Base-by-base conservation (phyloP, 2,113 vertebrate genomes). In the Alethe castanea region DNA sequence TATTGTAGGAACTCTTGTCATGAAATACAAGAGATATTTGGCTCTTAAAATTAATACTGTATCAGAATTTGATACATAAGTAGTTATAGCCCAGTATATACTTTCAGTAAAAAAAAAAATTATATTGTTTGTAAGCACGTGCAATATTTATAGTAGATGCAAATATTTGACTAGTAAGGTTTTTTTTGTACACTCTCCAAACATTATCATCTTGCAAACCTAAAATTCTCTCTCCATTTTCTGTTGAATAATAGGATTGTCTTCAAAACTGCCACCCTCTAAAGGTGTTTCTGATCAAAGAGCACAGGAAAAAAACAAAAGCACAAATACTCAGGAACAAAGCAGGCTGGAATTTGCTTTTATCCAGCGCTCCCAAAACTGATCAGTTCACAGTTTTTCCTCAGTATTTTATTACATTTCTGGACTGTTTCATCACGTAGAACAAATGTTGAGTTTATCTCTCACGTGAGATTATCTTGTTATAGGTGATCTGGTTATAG, bases 401-500 rank as follows among this genome's bases (percentile, higher is more conserved):
- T 93, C 47, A 40, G 17, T 45, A 65, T 79, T 93, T 96, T 95
- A 85, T 95, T 83, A 80, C 14, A 47, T 66, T 85, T 59, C 44
- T 66, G 45, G n/a, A 47, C 50, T 92, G 44, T 84, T 96, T 96
- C 84, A 84, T 95, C 79, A 78, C 74, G 78, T 29, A 29, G 45
- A 78, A 59, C 14, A 92, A 90, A 91, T 14, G 35, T 80, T 81
- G 64, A 76, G 31, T 91, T 96, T 95, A 28, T 91, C 59, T 94
- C 71, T 94, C 78, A 94, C 2, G 3, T 2, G 26, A 93, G 54
- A 95, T 93, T 94, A 95, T 96, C 84, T 95, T 96, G 40, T 93
- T 97, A 81, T 67, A 91, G 90, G 91, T 13, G 60, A 96, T 95
- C 78, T 95, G 84, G 65, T 95, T 97, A 89, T 85, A 94, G 92